phyloP scores from a whole-genome alignment of 2,113 vertebrate genomes.

The Polyodon spathula region DNA sequence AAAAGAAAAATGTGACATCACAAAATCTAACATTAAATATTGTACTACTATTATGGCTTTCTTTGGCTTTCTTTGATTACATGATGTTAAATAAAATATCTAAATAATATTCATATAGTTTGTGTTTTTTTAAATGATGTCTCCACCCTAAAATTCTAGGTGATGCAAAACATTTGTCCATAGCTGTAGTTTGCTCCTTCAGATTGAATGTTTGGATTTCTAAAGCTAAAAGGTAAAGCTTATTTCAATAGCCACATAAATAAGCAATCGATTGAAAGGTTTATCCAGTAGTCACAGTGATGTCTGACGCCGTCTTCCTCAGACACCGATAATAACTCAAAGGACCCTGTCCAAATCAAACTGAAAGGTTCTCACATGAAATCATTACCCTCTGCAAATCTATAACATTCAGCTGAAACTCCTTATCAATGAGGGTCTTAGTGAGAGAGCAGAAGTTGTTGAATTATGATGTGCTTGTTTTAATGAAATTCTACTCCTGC shows the following conservation, averaged over 20 bases:
- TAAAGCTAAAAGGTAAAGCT: constrained; percentile 55
- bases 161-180: no score
- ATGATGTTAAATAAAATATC: no score
- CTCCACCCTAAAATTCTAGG: no score
- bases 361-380: constrained; percentile 54
- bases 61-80: no score
- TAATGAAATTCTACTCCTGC: constrained; percentile 82
- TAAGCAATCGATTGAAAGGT: constrained; percentile 55
- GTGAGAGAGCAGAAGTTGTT: constrained; percentile 56
- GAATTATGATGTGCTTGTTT: constrained; percentile 76
- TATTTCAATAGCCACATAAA: constrained; percentile 59
- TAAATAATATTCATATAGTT: no score
- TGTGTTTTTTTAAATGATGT: no score
- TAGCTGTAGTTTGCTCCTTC: no score
- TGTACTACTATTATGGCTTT: no score
- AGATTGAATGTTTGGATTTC: no score
- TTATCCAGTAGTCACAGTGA: constrained; percentile 55
- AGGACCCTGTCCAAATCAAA: constrained; percentile 44
- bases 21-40: no score
- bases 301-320: constrained; percentile 63
- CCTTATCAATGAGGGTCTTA: constrained; percentile 67
- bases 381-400: constrained; percentile 67
- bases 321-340: constrained; percentile 56
- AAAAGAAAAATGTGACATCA: no score
- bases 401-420: constrained; percentile 52